Conservation (phyloP, 1,140 invertebrate genomes). For the Bradysia coprophila region DNA sequence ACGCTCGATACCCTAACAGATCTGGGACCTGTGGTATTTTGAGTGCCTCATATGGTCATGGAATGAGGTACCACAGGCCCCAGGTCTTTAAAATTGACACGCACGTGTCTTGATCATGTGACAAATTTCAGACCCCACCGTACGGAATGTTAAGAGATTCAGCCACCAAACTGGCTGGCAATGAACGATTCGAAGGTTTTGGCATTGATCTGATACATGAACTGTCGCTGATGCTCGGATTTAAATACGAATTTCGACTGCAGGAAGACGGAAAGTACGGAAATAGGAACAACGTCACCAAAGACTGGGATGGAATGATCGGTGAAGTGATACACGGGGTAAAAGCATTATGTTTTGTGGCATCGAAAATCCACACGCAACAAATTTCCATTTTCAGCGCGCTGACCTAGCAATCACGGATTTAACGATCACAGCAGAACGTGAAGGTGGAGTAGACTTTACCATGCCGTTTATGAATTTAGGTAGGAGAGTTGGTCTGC, state of each 20-base stretch:
- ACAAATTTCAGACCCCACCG: constrained; percentile 56
- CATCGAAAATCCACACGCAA: background rate
- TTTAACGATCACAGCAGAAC: constrained; percentile 74
- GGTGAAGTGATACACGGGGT: constrained; percentile 57
- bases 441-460: constrained; percentile 72
- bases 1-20: constrained; percentile 79
- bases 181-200: constrained; percentile 66
- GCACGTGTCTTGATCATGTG: constrained; percentile 75
- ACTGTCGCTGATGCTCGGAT: constrained; percentile 51
- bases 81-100: constrained; percentile 75
- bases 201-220: constrained; percentile 62
- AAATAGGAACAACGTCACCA: constrained; percentile 33
- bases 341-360: constrained; percentile 12
- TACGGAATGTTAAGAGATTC: constrained; percentile 71
- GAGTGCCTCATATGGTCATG: too few relatives aligned
- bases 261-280: constrained; percentile 43
- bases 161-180: constrained; percentile 43
- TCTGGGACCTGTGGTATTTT: too few relatives aligned
- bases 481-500: constrained; percentile 20
- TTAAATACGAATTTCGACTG: constrained; percentile 43
- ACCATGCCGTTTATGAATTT: constrained; percentile 85
- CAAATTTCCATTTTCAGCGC: constrained; percentile 31
- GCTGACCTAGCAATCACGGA: constrained; percentile 77
- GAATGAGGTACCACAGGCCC: constrained; percentile 66
- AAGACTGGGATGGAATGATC: constrained; percentile 79